phyloP scores from a whole-genome alignment of 1,140 invertebrate species.

The Stegodyphus dumicola region DNA sequence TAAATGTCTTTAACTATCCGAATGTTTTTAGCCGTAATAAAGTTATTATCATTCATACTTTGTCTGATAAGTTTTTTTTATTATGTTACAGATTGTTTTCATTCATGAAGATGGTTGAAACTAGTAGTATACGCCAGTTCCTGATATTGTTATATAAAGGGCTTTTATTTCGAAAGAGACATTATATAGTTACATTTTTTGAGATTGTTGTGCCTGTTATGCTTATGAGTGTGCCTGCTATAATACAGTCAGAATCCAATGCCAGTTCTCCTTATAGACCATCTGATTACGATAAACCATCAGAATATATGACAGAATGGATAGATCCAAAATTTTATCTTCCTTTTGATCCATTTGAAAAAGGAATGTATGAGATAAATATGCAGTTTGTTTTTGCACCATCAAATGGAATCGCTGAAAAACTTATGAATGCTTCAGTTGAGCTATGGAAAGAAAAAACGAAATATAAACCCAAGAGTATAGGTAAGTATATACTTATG shows the following conservation, averaged over 20 bases:
- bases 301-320: background rate
- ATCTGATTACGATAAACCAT: background rate
- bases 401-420: background rate
- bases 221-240: slow-evolving; percentile 7
- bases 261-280: too few species aligned
- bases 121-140: slow-evolving; percentile 68
- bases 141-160: slow-evolving; percentile 66
- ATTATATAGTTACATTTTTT: slow-evolving; percentile 64
- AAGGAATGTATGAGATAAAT: background rate
- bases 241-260: slow-evolving; percentile 23
- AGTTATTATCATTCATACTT: too few species aligned
- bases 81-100: too few species aligned
- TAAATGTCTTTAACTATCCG: too few species aligned
- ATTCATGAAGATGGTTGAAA: slow-evolving; percentile 11
- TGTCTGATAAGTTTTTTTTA: too few species aligned
- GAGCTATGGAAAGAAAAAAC: background rate
- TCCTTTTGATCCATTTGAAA: background rate
- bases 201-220: slow-evolving; percentile 66
- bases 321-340: background rate
- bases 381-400: background rate
- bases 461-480: too few species aligned
- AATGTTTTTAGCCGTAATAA: too few species aligned
- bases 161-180: slow-evolving; percentile 51
- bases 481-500: too few species aligned
- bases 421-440: background rate